Conservation (phyloP, 2,113 vertebrate genomes). For the Sphyrna mokarran region DNA sequence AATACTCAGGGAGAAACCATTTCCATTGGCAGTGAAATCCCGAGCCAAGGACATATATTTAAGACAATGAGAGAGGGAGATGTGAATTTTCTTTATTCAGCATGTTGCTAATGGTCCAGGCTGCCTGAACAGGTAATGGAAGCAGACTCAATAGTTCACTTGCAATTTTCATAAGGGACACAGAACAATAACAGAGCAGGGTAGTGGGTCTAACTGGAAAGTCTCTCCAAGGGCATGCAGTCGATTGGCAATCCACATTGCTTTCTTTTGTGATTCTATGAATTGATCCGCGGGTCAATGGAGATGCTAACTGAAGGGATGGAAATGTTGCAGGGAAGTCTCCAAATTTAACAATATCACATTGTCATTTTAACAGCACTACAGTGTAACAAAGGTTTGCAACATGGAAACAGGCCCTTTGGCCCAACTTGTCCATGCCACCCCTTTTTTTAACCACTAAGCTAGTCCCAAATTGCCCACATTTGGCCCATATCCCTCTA, state of each 20-base stretch:
- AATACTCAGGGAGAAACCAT: not conserved
- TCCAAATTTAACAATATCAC: not conserved
- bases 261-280: not conserved
- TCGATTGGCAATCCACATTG: too few relatives aligned
- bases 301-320: not conserved
- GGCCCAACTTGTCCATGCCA: too few relatives aligned
- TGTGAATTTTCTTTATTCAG: not conserved
- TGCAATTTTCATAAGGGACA: not conserved
- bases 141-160: not conserved
- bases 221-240: not conserved
- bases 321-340: not conserved
- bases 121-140: not conserved
- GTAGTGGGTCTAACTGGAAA: not conserved
- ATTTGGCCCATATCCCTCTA: too few relatives aligned
- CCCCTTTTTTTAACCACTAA: too few relatives aligned
- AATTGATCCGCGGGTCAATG: not conserved
- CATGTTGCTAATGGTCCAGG: not conserved
- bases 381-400: too few relatives aligned
- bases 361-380: not conserved
- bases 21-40: too few relatives aligned
- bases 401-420: too few relatives aligned
- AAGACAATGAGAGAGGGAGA: too few relatives aligned
- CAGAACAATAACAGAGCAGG: not conserved
- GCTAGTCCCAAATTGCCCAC: too few relatives aligned
- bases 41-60: too few relatives aligned